Evolutionary conservation across 2,888 invertebrate genomes (phyloP), one percentile per base, ranked within the genome.

Genomic region (Acleris sparsana): DNA sequence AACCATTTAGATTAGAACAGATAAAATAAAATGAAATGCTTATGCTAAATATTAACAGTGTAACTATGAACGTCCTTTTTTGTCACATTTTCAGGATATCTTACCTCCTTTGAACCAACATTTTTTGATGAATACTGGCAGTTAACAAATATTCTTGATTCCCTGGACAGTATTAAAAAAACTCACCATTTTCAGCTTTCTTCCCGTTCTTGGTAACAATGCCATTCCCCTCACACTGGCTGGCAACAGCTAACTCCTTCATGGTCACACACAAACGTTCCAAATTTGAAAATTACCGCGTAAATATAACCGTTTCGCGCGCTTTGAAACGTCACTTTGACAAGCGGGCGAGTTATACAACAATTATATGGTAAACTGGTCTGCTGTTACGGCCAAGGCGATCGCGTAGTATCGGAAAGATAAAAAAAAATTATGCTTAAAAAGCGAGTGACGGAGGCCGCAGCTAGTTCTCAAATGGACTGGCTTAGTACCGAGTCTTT

Each of bases 271-370:
- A 69, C 67, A 73, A 71, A 59, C 65, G 69, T 68, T 68, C 69
- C 70, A 52, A 63, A 62, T 67, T 62, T 33, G 22, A 70, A 70
- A 71, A 71, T 46, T 33, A 73, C 39, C 71, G 70, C 72, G 72
- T 63, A 71, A 53, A n/a, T 69, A 63, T 63, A 66, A 65, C 69
- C 67, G 69, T 72, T 88, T 86, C 83, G 85, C 90, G 89, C 87
- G 83, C 78, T 86, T 84, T 82, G 71, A 79, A 81, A 88, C 85
- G 89, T 90, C 89, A 90, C 88, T 88, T 86, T 88, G 87, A 87
- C 87, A 87, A 77, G 70, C 71, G 72, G 71, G 52, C 61, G 48
- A 61, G 51, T 49, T 44, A 9, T 51, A 56, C 55, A 65, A 55
- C 51, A 60, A 55, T 64, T 60, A 56, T 44, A 33, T 55, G 60